A percentile compares a stretch with the other conserved stretches of the same genome.
These are phyloP conservation scores for Molossus alvarezi DNA, from an alignment of 2,797 vertebrate genomes.

Conservation along the genomic window DNA sequence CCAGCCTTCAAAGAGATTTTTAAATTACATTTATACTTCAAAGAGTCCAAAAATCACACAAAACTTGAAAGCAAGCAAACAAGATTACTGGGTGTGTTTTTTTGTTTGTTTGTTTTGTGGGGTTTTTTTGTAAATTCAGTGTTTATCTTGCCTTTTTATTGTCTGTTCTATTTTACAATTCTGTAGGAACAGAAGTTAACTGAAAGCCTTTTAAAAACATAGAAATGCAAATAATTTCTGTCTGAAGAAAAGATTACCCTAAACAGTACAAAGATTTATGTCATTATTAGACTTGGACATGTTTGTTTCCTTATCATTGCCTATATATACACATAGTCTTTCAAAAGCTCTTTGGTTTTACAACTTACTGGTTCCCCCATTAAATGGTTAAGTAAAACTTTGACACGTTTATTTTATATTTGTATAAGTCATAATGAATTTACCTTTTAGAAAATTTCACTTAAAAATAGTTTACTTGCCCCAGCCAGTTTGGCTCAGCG, in stretches of 20 bases:
- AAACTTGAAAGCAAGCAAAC: neutral
- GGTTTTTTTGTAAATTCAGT: neutral
- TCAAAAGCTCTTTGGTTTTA: too few species aligned
- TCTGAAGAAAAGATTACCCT: neutral
- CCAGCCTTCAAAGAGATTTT: neutral
- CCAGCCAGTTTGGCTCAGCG: too few species aligned
- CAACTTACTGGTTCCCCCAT: neutral
- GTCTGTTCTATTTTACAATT: neutral
- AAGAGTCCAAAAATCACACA: neutral
- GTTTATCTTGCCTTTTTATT: neutral
- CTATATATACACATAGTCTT: neutral
- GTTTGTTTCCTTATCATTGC: neutral
- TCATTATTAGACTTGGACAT: neutral
- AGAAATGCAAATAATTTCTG: neutral
- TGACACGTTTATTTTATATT: slow-evolving; percentile 18
- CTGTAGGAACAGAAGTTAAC: neutral
- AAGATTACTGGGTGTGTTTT: neutral
- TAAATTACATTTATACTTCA: neutral
- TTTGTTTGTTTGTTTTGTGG: too few species aligned
- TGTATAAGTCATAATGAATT: neutral
- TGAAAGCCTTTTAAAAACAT: neutral
- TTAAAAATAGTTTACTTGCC: neutral
- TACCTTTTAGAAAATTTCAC: neutral
- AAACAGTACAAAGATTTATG: neutral
- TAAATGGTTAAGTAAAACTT: neutral